Evolutionary conservation across 2,797 vertebrate genomes (phyloP).

Genomic region (Diplodus puntazzo): DNA sequence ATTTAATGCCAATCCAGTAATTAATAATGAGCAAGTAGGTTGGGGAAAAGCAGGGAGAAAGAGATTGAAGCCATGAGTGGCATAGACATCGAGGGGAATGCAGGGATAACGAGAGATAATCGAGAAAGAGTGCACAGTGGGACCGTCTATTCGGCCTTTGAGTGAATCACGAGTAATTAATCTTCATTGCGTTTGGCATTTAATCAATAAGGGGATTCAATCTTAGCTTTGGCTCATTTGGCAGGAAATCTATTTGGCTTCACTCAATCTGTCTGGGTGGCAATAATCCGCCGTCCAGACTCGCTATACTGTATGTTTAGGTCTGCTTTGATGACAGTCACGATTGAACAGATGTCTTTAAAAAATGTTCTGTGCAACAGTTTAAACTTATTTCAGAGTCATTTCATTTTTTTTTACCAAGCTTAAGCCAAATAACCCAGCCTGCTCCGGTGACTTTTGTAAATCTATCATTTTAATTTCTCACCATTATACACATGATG

Average conservation of each 20-base stretch:
- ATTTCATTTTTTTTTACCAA: not conserved
- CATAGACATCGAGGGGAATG: conserved; percentile 56
- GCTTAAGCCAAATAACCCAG: not conserved
- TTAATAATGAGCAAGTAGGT: conserved; percentile 48
- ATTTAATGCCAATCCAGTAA: conserved; percentile 37
- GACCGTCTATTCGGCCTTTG: conserved; percentile 69
- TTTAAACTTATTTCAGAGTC: not conserved
- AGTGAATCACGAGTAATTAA: conserved; percentile 81
- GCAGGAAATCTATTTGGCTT: conserved; percentile 81
- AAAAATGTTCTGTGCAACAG: not conserved
- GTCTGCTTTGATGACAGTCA: conserved; percentile 37
- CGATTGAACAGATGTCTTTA: conserved; percentile 4
- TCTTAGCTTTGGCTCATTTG: conserved; percentile 77
- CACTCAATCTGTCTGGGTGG: conserved; percentile 69
- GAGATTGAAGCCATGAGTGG: conserved; percentile 56
- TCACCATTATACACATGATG: not conserved
- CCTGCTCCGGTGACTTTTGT: not conserved
- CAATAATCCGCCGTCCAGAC: conserved; percentile 61
- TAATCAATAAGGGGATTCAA: conserved; percentile 81
- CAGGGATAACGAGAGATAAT: conserved; percentile 76
- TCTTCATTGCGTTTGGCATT: conserved; percentile 81
- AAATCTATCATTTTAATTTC: not conserved
- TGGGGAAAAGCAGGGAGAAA: conserved; percentile 30
- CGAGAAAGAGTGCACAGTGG: conserved; percentile 66
- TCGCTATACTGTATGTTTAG: conserved; percentile 43